Percentiles rank a stretch among this genome's conserved stretches.
Conservation (phyloP, 2,113 vertebrate genomes). For the Corvus hawaiiensis region DNA sequence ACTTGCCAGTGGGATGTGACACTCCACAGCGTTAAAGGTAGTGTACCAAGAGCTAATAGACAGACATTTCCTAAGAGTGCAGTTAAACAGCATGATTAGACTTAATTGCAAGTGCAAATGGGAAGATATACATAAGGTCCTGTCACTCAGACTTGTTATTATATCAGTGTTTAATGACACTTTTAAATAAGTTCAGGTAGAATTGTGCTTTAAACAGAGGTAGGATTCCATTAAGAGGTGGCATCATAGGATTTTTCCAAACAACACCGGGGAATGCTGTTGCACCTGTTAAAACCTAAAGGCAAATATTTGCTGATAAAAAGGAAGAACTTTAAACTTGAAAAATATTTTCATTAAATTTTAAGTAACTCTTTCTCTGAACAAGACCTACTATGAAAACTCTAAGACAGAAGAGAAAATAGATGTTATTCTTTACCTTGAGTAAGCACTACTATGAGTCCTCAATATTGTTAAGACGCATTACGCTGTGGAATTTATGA, state of each 20-base stretch:
- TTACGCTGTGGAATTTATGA: background rate
- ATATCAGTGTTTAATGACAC: background rate
- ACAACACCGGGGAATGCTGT: background rate
- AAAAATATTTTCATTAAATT: background rate
- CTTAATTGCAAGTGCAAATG: background rate
- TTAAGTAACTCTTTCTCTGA: background rate
- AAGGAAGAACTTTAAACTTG: background rate
- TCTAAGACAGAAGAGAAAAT: background rate
- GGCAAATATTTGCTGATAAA: background rate
- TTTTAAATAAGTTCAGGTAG: background rate
- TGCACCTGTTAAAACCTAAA: background rate
- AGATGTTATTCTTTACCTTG: background rate
- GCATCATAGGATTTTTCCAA: background rate
- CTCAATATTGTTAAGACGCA: background rate
- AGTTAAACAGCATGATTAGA: background rate
- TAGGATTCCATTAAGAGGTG: background rate
- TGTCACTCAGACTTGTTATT: background rate
- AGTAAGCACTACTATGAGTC: background rate
- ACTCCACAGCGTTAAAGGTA: background rate
- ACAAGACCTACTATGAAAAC: background rate
- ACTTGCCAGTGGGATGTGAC: background rate
- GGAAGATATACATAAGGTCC: background rate
- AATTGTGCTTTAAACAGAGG: background rate
- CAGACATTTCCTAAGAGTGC: background rate
- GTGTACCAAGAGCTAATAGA: background rate